Percentiles rank a stretch among this genome's conserved stretches.
Conservation (phyloP, 2,113 vertebrate species). For the Coturnix japonica region DNA sequence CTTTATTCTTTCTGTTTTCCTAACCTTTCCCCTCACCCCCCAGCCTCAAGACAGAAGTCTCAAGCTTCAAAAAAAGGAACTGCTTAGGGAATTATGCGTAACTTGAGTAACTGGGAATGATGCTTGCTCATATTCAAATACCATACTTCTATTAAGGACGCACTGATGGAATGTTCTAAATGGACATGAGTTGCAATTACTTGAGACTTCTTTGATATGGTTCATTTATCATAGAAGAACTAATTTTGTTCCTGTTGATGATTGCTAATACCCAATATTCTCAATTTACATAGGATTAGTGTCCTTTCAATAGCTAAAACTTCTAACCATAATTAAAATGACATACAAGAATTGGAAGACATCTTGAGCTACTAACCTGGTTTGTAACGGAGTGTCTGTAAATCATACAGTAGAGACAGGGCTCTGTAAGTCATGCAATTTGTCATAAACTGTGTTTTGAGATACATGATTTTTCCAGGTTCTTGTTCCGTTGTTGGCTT, state of each 20-base stretch:
- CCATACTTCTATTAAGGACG: not conserved
- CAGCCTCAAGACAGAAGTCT: not conserved
- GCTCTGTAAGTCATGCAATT: not conserved
- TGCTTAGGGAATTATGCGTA: not conserved
- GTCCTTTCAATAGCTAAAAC: conserved; percentile 25
- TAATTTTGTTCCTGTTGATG: conserved; percentile 30
- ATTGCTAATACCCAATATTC: not conserved
- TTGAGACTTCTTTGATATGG: not conserved
- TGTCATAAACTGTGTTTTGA: not conserved
- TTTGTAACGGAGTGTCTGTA: not conserved
- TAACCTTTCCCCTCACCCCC: not conserved
- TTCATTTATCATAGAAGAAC: conserved; percentile 11
- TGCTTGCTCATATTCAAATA: not conserved
- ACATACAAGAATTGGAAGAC: not conserved
- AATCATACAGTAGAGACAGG: not conserved
- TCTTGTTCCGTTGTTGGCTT: not conserved
- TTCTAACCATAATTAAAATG: conserved; percentile 28
- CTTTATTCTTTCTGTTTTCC: not conserved
- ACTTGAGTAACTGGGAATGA: not conserved
- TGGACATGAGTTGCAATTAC: not conserved
- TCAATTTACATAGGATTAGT: conserved; percentile 12
- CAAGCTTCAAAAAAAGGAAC: not conserved
- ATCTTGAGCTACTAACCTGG: not conserved
- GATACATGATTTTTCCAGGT: not conserved
- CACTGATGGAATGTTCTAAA: not conserved